A percentile compares a stretch with the other conserved stretches of the same genome.
phyloP scores from a whole-genome alignment of 2,113 vertebrate species.

The Scartelaos histophorus region DNA sequence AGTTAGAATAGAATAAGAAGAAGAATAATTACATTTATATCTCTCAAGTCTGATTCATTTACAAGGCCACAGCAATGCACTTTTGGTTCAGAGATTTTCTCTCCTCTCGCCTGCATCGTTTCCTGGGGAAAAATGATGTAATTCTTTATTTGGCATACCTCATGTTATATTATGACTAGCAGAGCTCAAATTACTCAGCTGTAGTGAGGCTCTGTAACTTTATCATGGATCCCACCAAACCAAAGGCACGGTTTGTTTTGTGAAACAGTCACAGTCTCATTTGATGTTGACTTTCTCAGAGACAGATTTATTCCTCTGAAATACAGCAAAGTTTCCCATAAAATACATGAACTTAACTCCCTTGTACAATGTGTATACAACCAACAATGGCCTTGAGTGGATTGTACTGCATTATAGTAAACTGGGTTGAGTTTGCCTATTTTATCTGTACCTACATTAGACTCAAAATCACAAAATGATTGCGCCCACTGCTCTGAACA shows the following conservation, averaged over 20 bases:
- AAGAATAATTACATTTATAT: not conserved
- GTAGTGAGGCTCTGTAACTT: conserved; percentile 31
- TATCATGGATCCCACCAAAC: conserved; percentile 44
- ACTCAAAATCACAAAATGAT: not conserved
- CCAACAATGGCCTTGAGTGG: not conserved
- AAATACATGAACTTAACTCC: not conserved
- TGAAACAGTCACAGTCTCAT: conserved; percentile 45
- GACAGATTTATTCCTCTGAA: conserved; percentile 30
- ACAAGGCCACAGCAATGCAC: conserved; percentile 44
- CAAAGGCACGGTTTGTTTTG: conserved; percentile 45
- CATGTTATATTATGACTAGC: conserved; percentile 60
- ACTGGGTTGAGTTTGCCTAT: not conserved
- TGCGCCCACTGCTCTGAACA: not conserved
- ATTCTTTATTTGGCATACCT: conserved; percentile 63
- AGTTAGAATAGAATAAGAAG: too few species aligned
- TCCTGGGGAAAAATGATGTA: conserved; percentile 28
- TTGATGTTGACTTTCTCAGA: conserved; percentile 52
- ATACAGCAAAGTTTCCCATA: conserved; percentile 28
- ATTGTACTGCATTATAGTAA: not conserved
- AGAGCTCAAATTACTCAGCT: conserved; percentile 31
- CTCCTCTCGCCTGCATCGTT: conserved; percentile 16
- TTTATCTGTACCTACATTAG: not conserved
- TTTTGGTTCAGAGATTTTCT: conserved; percentile 28
- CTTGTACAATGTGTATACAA: not conserved
- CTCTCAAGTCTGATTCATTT: conserved; percentile 13